Evolutionary conservation across 2,113 vertebrate genomes (phyloP).

Genomic region (Axis porcinus): DNA sequence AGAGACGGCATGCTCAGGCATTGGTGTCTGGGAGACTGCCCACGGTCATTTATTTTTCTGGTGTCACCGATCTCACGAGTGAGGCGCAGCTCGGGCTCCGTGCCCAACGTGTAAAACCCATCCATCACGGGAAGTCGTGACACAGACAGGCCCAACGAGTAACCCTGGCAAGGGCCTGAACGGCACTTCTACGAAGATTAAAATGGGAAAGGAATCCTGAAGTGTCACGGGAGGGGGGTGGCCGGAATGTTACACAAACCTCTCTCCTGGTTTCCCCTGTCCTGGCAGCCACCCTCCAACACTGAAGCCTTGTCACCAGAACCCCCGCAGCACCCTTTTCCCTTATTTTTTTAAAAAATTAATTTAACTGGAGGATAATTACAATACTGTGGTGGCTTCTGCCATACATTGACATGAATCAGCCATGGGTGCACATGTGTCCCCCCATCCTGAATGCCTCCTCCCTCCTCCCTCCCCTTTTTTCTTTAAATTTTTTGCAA

Average conservation of each 20-base stretch:
- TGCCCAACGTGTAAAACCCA: background rate
- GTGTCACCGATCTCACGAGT: accelerated
- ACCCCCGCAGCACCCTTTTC: accelerated
- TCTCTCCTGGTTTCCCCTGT: background rate
- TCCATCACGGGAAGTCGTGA: background rate
- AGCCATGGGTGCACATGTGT: background rate
- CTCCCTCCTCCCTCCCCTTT: background rate
- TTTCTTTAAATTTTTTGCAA: background rate
- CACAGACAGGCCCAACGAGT: accelerated
- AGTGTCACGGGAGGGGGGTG: accelerated
- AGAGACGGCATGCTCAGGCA: accelerated
- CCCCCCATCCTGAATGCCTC: background rate
- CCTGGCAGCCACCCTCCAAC: background rate
- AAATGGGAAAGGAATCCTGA: background rate
- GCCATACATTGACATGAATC: background rate
- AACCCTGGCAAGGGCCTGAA: background rate
- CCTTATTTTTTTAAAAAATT: background rate
- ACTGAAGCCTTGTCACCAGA: background rate
- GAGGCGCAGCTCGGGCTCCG: accelerated
- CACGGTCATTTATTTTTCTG: background rate
- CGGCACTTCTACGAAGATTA: background rate
- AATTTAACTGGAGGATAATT: background rate
- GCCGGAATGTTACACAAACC: accelerated
- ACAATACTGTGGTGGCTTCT: background rate
- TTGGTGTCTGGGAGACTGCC: background rate